Evolutionary conservation across 2,888 invertebrate species (phyloP).

Genomic region (Rhaphigaster nebulosa): DNA sequence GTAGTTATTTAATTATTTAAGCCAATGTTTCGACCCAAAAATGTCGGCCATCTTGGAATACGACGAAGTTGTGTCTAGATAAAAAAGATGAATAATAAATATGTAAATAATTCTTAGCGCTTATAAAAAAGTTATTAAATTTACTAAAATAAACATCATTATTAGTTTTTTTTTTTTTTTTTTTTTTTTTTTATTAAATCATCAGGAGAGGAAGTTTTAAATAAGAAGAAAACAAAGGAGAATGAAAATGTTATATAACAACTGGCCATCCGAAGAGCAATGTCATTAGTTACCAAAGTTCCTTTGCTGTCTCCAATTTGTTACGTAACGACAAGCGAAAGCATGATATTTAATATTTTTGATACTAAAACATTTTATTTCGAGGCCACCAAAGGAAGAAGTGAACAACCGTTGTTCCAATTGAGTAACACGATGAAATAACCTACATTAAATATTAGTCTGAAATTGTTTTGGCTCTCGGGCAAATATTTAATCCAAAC

Average conservation of each 20-base stretch:
- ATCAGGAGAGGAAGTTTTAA: neutral
- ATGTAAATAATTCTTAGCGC: too few relatives aligned
- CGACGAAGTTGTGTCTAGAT: too few relatives aligned
- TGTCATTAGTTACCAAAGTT: neutral
- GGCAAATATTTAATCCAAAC: neutral
- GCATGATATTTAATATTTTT: neutral
- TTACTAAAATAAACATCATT: too few relatives aligned
- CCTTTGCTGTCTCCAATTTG: neutral
- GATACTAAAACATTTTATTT: neutral
- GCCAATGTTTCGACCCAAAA: too few relatives aligned
- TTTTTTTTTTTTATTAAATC: neutral
- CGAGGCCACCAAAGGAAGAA: neutral
- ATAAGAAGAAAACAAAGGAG: neutral
- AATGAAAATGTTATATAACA: neutral
- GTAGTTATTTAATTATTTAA: too few relatives aligned
- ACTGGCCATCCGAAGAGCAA: neutral
- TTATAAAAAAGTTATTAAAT: too few relatives aligned
- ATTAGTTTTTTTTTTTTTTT: too few relatives aligned
- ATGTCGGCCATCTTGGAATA: too few relatives aligned
- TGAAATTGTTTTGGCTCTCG: neutral
- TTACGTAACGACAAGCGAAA: neutral
- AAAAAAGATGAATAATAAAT: too few relatives aligned
- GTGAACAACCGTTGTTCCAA: neutral
- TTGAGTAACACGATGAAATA: neutral
- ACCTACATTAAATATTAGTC: fast-evolving